phyloP scores from a whole-genome alignment of 2,888 invertebrate genomes.

The Gandaritis pyraliata region DNA sequence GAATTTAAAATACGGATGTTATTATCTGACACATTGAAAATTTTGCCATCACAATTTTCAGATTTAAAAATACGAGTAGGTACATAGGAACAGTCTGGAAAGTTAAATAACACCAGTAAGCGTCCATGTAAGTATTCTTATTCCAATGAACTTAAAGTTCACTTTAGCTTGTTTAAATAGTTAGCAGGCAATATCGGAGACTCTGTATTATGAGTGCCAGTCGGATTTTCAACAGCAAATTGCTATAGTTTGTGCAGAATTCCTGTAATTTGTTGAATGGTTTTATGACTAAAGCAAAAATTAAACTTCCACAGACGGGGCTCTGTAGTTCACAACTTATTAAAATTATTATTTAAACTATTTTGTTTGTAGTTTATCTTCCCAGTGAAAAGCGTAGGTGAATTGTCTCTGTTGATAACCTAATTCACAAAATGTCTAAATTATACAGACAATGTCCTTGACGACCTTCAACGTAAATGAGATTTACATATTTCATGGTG shows the following conservation, averaged over 20 bases:
- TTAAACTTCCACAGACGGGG: neutral
- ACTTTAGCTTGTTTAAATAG: neutral
- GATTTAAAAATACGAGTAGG: neutral
- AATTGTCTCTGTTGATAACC: neutral
- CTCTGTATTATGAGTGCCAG: conserved; percentile 3
- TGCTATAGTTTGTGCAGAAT: conserved; percentile 6
- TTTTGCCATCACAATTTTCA: neutral
- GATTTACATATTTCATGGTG: conserved; percentile 35
- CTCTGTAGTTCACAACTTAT: neutral
- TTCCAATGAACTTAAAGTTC: neutral
- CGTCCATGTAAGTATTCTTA: neutral
- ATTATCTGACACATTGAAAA: neutral
- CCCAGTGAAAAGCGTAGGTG: too few relatives aligned
- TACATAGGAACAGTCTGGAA: conserved; percentile 4
- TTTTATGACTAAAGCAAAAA: neutral
- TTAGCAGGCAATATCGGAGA: neutral
- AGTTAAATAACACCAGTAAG: neutral
- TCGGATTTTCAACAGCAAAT: neutral
- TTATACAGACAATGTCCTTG: conserved; percentile 11
- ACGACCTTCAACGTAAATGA: conserved; percentile 23
- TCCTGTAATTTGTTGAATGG: conserved; percentile 1
- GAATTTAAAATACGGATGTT: neutral
- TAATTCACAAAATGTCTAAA: conserved; percentile 2
- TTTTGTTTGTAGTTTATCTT: neutral
- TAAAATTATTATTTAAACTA: neutral